Conservation (phyloP, 2,113 vertebrate genomes). For the Plectropomus leopardus region DNA sequence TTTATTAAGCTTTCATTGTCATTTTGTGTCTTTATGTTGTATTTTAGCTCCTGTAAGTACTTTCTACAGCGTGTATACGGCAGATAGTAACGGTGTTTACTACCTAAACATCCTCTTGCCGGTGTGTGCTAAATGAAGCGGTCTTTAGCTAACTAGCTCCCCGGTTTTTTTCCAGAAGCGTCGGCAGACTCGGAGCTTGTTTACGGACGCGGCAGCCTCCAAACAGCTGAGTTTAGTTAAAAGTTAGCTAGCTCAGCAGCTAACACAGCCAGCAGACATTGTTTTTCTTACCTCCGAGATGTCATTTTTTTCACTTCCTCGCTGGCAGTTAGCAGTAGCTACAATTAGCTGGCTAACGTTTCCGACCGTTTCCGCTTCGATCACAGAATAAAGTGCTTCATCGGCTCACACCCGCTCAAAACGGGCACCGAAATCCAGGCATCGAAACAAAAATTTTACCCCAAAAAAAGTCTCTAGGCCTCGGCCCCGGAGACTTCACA, state of each 20-base stretch:
- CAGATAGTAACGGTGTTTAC: constrained; percentile 7
- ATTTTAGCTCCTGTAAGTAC: fast-evolving
- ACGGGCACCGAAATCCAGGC: constrained; percentile 64
- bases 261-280: constrained; percentile 43
- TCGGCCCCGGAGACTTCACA: constrained; percentile 79
- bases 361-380: constrained; percentile 55
- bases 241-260: constrained; percentile 46
- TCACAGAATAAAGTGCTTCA: constrained; percentile 75
- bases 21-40: too few relatives aligned
- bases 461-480: constrained; percentile 78
- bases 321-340: constrained; percentile 75
- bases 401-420: constrained; percentile 71
- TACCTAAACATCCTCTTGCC: constrained; percentile 45
- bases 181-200: constrained; percentile 1
- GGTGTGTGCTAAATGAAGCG: constrained; percentile 52
- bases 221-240: constrained; percentile 17
- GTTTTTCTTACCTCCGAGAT: constrained; percentile 92
- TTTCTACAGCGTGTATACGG: not conserved
- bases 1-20: not conserved
- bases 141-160: constrained; percentile 22
- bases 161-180: constrained; percentile 27
- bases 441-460: constrained; percentile 48
- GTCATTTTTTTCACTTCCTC: constrained; percentile 90
- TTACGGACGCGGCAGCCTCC: not conserved
- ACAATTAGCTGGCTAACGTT: constrained; percentile 64